These are phyloP conservation scores for Eupithecia exiguata DNA, from an alignment of 2,888 invertebrate genomes.

Conservation along the genomic window DNA sequence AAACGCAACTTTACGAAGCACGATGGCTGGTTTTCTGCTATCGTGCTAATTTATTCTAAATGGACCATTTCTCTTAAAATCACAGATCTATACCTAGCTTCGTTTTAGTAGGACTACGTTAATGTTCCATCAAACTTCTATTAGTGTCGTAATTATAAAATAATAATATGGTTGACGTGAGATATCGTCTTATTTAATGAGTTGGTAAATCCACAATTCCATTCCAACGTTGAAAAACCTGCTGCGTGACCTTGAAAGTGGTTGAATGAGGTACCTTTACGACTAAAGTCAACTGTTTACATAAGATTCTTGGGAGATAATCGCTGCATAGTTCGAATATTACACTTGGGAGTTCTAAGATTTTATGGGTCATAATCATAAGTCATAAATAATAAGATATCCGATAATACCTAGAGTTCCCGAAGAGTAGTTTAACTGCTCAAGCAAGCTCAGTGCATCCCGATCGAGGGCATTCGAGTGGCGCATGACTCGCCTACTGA, in stretches of 20 bases:
- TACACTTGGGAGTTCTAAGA: slow-evolving; percentile 2
- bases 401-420: slow-evolving; percentile 47
- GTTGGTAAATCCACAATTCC: slow-evolving; percentile 31
- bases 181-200: slow-evolving; percentile 40
- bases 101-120: not conserved
- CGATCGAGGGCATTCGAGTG: slow-evolving; percentile 67
- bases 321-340: slow-evolving; percentile 13
- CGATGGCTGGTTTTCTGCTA: slow-evolving; percentile 39
- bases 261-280: slow-evolving; percentile 24
- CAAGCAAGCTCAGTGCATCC: slow-evolving; percentile 64
- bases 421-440: slow-evolving; percentile 45
- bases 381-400: slow-evolving; percentile 49
- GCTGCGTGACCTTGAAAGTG: slow-evolving; percentile 45
- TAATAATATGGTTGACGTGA: slow-evolving; percentile 16
- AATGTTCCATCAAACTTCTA: slow-evolving; percentile 18
- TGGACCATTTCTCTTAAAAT: slow-evolving; percentile 48
- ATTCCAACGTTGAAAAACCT: slow-evolving; percentile 40
- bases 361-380: slow-evolving; percentile 47
- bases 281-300: slow-evolving; percentile 35
- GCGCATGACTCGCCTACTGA: slow-evolving; percentile 68
- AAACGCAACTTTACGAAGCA: slow-evolving; percentile 24
- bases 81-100: slow-evolving; percentile 24
- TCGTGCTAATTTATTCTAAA: slow-evolving; percentile 49
- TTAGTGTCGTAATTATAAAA: slow-evolving; percentile 33
- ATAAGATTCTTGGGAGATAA: slow-evolving; percentile 31